phyloP scores from a whole-genome alignment of 2,113 vertebrate species.

The Andinoacara biseriatus region DNA sequence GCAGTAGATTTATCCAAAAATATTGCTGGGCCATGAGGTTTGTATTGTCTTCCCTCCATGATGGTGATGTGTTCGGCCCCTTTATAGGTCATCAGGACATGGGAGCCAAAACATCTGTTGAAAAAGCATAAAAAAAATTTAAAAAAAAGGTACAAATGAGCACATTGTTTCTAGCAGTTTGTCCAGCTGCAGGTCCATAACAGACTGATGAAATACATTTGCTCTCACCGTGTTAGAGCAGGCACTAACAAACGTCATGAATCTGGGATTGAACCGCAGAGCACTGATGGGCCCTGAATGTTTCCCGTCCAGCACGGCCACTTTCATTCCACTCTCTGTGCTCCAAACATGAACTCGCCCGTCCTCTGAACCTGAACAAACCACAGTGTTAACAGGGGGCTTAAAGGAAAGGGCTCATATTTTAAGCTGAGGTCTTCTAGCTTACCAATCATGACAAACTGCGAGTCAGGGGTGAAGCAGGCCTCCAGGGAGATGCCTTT shows the following conservation, averaged over 20 bases:
- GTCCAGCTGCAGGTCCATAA: not conserved
- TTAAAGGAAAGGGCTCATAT: not conserved
- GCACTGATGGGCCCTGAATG: slow-evolving; percentile 95
- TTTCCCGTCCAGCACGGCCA: slow-evolving; percentile 95
- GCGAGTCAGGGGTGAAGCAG: slow-evolving; percentile 98
- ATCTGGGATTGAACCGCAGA: slow-evolving; percentile 97
- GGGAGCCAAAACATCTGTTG: slow-evolving; percentile 95
- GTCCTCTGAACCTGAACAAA: slow-evolving; percentile 90
- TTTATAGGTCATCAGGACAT: slow-evolving; percentile 86
- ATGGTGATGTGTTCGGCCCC: not conserved
- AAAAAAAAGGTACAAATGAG: not conserved
- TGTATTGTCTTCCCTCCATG: not conserved
- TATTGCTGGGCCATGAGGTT: not conserved
- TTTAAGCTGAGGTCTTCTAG: not conserved
- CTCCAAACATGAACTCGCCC: slow-evolving; percentile 98
- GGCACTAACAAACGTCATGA: slow-evolving; percentile 97
- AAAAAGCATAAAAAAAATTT: slow-evolving; percentile 38
- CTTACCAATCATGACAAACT: slow-evolving; percentile 99
- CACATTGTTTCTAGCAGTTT: not conserved
- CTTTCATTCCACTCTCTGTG: slow-evolving; percentile 96
- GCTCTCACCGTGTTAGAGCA: slow-evolving; percentile 96
- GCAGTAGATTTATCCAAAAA: not conserved
- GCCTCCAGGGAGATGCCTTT: slow-evolving; percentile 94
- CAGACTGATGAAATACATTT: not conserved
- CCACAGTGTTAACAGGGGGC: not conserved